Evolutionary conservation across 30 jellyfish, hydroid and myxozoan species (phyloP).

Genomic region (Aurelia sp.): DNA sequence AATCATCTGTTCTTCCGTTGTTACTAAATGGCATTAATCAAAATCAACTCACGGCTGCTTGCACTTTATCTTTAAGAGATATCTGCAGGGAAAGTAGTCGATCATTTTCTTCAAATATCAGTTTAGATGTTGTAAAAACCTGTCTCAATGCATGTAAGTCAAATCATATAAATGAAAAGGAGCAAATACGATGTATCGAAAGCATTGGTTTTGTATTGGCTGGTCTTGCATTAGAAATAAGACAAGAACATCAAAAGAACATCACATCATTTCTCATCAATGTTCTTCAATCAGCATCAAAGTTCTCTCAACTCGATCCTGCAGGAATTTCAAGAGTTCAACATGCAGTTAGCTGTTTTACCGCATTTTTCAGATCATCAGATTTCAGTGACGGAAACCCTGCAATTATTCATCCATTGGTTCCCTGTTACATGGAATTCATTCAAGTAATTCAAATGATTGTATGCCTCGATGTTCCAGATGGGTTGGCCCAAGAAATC

Average conservation of each 20-base stretch:
- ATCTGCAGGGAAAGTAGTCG: slow-evolving; percentile 87
- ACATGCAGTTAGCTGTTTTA: slow-evolving; percentile 68
- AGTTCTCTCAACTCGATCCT: slow-evolving; percentile 49
- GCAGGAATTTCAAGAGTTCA: slow-evolving; percentile 50
- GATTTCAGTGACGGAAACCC: slow-evolving; percentile 61
- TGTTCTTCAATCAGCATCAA: slow-evolving; percentile 42
- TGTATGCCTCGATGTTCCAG: slow-evolving; percentile 17
- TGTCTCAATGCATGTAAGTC: slow-evolving; percentile 62
- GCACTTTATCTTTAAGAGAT: slow-evolving; percentile 81
- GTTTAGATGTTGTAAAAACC: slow-evolving; percentile 51
- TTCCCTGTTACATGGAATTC: slow-evolving; percentile 39
- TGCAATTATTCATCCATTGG: slow-evolving; percentile 65
- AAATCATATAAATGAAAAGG: slow-evolving; percentile 22
- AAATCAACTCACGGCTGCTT: slow-evolving; percentile 63
- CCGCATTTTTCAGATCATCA: slow-evolving; percentile 77
- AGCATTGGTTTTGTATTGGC: slow-evolving; percentile 82
- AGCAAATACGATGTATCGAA: slow-evolving; percentile 72
- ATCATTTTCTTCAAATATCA: slow-evolving; percentile 35
- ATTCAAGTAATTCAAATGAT: slow-evolving; percentile 20
- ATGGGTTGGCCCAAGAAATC: slow-evolving; percentile 59
- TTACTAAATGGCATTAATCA: slow-evolving; percentile 70
- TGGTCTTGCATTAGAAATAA: slow-evolving; percentile 30
- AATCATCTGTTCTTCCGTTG: slow-evolving; percentile 65
- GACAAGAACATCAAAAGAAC: slow-evolving; percentile 52
- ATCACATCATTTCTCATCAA: slow-evolving; percentile 57